phyloP scores from a whole-genome alignment of 2,888 invertebrate genomes.

The Nomada fabriciana region DNA sequence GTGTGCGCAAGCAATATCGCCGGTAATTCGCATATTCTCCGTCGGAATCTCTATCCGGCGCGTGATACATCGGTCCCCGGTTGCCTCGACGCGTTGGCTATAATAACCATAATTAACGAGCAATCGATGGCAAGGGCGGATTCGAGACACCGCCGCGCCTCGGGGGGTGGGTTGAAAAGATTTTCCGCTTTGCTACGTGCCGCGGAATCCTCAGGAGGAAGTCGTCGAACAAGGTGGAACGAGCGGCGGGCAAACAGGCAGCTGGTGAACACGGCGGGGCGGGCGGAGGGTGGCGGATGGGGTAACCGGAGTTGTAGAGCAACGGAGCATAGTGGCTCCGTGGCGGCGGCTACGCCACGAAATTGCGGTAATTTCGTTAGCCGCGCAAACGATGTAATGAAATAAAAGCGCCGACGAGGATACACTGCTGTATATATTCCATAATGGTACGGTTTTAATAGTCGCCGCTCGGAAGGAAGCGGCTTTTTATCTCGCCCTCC shows the following conservation, averaged over 20 bases:
- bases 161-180: conserved; percentile 20
- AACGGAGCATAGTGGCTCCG: conserved; percentile 29
- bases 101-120: conserved; percentile 48
- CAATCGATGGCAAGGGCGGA: conserved; percentile 39
- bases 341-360: conserved; percentile 53
- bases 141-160: conserved; percentile 20
- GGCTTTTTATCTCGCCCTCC: conserved; percentile 62
- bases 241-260: neutral
- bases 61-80: conserved; percentile 37
- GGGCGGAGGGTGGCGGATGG: neutral
- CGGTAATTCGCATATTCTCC: conserved; percentile 3
- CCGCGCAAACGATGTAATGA: conserved; percentile 75
- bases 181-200: conserved; percentile 44
- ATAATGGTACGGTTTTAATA: conserved; percentile 71
- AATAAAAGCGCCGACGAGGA: conserved; percentile 71
- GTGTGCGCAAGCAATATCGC: neutral
- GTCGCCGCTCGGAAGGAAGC: conserved; percentile 59
- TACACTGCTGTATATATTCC: conserved; percentile 55
- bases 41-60: conserved; percentile 17
- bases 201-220: conserved; percentile 36
- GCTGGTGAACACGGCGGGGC: too few species aligned
- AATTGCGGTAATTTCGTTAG: conserved; percentile 77
- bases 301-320: neutral
- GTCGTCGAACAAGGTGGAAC: neutral
- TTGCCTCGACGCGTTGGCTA: conserved; percentile 13